These are phyloP conservation scores for Brachylomia viminalis DNA, from an alignment of 2,888 invertebrate genomes.

Conservation along the genomic window DNA sequence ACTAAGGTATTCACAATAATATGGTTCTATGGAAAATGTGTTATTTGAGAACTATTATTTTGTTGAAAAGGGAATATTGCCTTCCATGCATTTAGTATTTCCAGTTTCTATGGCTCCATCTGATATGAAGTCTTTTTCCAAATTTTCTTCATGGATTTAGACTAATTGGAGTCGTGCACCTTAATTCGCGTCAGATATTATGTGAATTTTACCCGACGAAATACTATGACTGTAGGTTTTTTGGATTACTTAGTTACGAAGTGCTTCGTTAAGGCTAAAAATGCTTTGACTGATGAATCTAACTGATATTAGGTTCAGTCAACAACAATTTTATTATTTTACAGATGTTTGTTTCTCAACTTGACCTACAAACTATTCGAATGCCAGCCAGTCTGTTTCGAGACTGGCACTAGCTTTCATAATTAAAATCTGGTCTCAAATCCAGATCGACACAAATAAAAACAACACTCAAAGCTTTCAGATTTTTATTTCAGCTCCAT, in stretches of 20 bases:
- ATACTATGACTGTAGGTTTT: background rate
- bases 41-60: background rate
- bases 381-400: background rate
- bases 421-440: slow-evolving; percentile 12
- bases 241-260: background rate
- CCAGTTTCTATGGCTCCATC: background rate
- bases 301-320: background rate
- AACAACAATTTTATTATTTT: background rate
- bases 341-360: background rate
- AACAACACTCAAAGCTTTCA: background rate
- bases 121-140: background rate
- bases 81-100: background rate
- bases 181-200: slow-evolving; percentile 1
- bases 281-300: background rate
- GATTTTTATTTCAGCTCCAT: background rate
- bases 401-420: background rate
- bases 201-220: slow-evolving; percentile 3
- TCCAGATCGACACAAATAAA: background rate
- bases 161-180: slow-evolving; percentile 30
- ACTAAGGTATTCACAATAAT: background rate
- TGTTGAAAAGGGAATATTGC: background rate
- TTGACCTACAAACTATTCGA: background rate
- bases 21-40: background rate
- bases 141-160: background rate
- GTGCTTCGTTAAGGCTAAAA: background rate